Percentiles rank a stretch among this genome's conserved stretches.
Conservation (phyloP, 2,113 vertebrate species). For the Hoplias malabaricus region DNA sequence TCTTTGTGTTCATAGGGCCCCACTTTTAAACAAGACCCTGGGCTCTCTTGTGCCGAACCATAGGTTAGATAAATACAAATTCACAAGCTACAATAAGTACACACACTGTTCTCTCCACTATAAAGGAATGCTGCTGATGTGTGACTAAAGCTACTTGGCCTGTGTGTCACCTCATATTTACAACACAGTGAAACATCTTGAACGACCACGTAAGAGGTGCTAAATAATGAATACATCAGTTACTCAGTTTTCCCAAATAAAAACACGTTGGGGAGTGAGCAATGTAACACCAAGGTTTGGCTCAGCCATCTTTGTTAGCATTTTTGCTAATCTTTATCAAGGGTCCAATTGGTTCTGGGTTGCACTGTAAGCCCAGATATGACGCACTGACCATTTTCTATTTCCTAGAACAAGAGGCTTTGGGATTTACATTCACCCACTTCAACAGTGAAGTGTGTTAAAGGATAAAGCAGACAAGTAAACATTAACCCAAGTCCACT, state of each 20-base stretch:
- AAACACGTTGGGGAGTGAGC: no score
- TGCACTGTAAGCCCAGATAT: no score
- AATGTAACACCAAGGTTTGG: no score
- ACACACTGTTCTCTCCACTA: conserved; percentile 2
- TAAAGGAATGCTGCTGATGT: not conserved
- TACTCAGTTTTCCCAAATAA: no score
- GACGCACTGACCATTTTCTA: no score
- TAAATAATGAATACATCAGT: no score
- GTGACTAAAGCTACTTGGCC: not conserved
- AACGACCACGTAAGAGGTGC: not conserved
- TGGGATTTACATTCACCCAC: not conserved
- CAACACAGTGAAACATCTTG: not conserved
- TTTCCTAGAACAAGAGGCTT: not conserved
- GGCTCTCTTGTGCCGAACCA: not conserved
- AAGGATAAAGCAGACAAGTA: conserved; percentile 5
- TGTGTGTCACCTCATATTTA: not conserved
- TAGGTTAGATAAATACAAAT: conserved; percentile 23
- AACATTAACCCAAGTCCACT: not conserved
- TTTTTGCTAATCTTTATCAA: no score
- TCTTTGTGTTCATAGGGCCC: conserved; percentile 2
- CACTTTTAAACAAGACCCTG: conserved; percentile 14
- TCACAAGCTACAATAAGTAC: conserved; percentile 14
- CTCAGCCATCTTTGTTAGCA: no score
- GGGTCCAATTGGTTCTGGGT: no score
- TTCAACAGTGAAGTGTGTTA: not conserved